Evolutionary conservation across 2,888 invertebrate genomes (phyloP), one percentile per base, ranked within the genome.

Genomic region (Electrophaes corylata): DNA sequence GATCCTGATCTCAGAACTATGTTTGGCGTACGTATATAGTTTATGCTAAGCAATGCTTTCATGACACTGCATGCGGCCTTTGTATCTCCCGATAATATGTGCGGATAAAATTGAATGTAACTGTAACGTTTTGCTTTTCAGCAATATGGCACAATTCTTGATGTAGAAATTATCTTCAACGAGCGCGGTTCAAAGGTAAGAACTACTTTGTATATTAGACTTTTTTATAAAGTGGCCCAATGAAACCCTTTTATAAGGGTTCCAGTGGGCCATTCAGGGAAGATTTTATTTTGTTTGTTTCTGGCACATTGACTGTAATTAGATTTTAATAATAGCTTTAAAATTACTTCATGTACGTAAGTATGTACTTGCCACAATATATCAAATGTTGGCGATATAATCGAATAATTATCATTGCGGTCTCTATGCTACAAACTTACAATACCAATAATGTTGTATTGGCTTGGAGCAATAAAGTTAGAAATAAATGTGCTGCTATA

Each of bases 91-190:
- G 49, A 62, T 56, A 59, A 57, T 37, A 48, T 57, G 62, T 58
- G 53, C 53, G 49, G 58, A 66, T 54, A 37, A 69, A 37, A 16
- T 37, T 37, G 16, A 66, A 73, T 80, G 78, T 81, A 83, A 83
- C 73, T 69, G 40, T 64, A 62, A 72, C 71, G 69, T 88, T 89
- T 92, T 92, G 79, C 83, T 87, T 95, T 95, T 84, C 94, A 98
- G 98, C 98, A 98, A 96, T 99, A 97, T 93, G 99, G 99, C 87
- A 96, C 96, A 82, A 99, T 99, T 88, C 95, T 99, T 91, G 99
- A 99, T 93, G 99, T 99, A 92, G 99, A 99, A 95, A 99, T 99
- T 83, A 99, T 99, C 91, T 99, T 99, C 95, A 99, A 99, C 93
- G 99, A 99, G 93, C 95, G 99, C 76, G 99, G 99, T 91, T 99